phyloP scores from a whole-genome alignment of 2,113 vertebrate species.

The Oostethus manadensis region DNA sequence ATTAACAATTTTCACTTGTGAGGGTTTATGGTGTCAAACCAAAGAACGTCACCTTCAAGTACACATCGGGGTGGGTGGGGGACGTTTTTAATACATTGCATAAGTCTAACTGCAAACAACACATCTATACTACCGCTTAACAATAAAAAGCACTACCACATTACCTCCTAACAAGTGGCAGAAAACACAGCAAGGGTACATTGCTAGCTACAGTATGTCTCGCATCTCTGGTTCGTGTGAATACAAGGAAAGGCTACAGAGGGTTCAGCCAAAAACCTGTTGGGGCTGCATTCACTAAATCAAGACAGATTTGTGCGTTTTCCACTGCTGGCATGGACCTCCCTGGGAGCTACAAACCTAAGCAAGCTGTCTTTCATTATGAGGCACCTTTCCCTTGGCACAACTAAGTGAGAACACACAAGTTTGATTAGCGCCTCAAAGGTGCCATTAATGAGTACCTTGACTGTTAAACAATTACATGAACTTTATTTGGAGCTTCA shows the following conservation, averaged over 20 bases:
- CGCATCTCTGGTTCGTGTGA: conserved; percentile 13
- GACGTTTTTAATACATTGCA: neutral
- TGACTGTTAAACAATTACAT: neutral
- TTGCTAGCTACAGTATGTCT: conserved; percentile 26
- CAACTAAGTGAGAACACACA: conserved; percentile 1
- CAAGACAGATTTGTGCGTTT: conserved; percentile 45
- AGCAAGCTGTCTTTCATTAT: conserved; percentile 45
- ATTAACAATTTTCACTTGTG: neutral
- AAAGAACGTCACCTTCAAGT: neutral
- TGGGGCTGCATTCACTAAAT: conserved; percentile 49
- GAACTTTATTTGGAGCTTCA: neutral
- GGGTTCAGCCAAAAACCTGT: conserved; percentile 58
- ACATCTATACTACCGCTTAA: neutral
- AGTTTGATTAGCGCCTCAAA: neutral
- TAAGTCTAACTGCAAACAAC: neutral
- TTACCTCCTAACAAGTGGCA: neutral
- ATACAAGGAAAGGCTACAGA: conserved; percentile 23
- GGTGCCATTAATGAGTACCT: neutral
- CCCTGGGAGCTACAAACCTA: conserved; percentile 36
- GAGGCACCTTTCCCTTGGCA: conserved; percentile 16
- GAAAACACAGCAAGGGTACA: conserved; percentile 22
- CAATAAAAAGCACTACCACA: conserved; percentile 3
- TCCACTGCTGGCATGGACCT: conserved; percentile 43
- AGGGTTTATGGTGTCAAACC: neutral
- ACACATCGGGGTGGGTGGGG: neutral